A percentile compares a stretch with the other conserved stretches of the same genome.
phyloP scores from a whole-genome alignment of 64 coral and sea anemone species.

The Montipora foliosa region DNA sequence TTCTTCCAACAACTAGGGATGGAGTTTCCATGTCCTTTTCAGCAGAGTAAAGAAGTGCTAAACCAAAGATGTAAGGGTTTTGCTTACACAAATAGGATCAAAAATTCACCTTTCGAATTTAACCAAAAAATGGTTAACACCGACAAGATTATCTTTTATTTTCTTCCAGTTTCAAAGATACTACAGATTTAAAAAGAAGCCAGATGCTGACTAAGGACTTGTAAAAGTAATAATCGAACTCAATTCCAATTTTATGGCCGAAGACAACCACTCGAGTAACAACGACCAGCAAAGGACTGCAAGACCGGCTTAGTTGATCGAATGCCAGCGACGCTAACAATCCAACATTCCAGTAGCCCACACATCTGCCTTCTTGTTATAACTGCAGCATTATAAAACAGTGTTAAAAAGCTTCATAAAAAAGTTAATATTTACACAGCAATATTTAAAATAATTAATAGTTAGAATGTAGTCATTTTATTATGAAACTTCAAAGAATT shows the following conservation, averaged over 20 bases:
- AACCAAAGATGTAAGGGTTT: not conserved
- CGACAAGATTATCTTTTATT: not conserved
- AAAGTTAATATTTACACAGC: not conserved
- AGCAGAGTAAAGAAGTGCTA: no score
- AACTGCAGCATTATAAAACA: not conserved
- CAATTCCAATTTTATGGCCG: not conserved
- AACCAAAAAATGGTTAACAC: not conserved
- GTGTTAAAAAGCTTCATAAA: not conserved
- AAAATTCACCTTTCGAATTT: not conserved
- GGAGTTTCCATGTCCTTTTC: no score
- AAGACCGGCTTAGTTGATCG: not conserved
- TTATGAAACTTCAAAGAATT: not conserved
- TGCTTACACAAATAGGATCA: not conserved
- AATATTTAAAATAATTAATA: not conserved
- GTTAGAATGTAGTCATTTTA: not conserved
- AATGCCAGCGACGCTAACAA: slow-evolving; percentile 10
- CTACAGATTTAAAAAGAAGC: slow-evolving; percentile 54
- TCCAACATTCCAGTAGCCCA: slow-evolving; percentile 85
- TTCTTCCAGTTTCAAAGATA: not conserved
- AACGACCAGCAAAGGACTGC: not conserved
- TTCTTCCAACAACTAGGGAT: no score
- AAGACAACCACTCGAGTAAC: not conserved
- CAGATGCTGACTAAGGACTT: slow-evolving; percentile 36
- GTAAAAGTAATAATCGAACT: not conserved
- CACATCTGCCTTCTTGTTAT: slow-evolving; percentile 49